These are phyloP conservation scores for Sepiola atlantica DNA, from an alignment of 2,888 invertebrate genomes.

Conservation along the genomic window DNA sequence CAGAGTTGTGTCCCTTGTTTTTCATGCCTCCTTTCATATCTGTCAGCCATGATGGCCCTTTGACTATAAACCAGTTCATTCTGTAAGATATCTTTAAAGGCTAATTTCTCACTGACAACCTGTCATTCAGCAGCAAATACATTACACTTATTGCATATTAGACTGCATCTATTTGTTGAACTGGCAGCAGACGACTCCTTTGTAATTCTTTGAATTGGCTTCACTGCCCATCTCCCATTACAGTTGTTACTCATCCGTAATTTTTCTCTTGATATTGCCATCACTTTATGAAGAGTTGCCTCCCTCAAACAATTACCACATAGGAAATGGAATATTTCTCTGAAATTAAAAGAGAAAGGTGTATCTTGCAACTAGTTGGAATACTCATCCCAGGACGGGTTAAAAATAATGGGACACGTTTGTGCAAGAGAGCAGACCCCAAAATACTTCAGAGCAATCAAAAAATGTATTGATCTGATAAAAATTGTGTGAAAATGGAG, in stretches of 20 bases:
- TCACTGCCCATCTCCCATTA: neutral
- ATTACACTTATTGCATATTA: neutral
- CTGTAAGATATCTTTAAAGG: neutral
- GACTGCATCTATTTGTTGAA: neutral
- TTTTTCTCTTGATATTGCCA: neutral
- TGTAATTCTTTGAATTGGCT: neutral
- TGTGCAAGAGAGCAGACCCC: too few species aligned
- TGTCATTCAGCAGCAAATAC: neutral
- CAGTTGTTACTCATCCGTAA: neutral
- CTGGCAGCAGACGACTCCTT: neutral
- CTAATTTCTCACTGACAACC: neutral
- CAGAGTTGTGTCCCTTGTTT: slow-evolving; percentile 12
- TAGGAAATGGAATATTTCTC: neutral
- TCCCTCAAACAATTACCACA: neutral
- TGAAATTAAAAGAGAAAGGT: neutral
- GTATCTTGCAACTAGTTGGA: too few species aligned
- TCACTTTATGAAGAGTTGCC: neutral
- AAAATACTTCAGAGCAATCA: too few species aligned
- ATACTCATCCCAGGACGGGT: too few species aligned
- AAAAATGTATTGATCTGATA: too few species aligned
- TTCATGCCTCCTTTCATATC: neutral
- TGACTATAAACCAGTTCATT: neutral
- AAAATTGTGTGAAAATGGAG: neutral
- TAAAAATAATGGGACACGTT: too few species aligned
- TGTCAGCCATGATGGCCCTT: neutral